phyloP scores from a whole-genome alignment of 2,113 vertebrate genomes.

The Prinia subflava region DNA sequence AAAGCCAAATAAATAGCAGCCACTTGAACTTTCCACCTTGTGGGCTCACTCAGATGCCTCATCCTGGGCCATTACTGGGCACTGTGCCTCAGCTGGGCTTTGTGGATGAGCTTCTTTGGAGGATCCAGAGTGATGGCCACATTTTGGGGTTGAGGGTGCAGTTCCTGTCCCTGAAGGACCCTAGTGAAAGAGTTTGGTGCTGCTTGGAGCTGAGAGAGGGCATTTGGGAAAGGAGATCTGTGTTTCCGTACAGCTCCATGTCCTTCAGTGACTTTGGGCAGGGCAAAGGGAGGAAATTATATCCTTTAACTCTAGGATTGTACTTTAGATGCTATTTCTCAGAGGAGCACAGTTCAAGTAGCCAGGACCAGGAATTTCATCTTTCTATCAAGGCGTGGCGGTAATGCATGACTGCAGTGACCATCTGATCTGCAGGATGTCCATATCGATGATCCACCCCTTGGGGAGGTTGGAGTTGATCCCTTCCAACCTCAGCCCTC shows the following conservation, averaged over 20 bases:
- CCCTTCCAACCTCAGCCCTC: neutral
- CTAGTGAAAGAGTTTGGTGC: neutral
- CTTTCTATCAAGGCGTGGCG: neutral
- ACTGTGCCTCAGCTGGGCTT: fast-evolving
- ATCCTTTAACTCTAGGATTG: neutral
- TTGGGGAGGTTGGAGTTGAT: neutral
- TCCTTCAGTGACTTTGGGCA: neutral
- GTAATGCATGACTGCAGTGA: fast-evolving
- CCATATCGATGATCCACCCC: neutral
- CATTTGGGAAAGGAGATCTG: neutral
- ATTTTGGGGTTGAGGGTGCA: neutral
- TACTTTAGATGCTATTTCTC: neutral
- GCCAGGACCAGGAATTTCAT: neutral
- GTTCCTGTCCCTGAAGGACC: neutral
- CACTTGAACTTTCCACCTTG: constrained; percentile 60
- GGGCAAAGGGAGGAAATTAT: neutral
- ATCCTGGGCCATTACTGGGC: fast-evolving
- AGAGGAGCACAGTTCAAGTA: neutral
- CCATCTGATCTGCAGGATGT: neutral
- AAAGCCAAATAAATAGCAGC: constrained; percentile 55
- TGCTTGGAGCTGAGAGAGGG: neutral
- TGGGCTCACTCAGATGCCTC: neutral
- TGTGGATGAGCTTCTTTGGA: neutral
- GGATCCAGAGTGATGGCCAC: neutral
- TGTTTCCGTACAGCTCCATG: fast-evolving